Evolutionary conservation across 2,797 vertebrate species (phyloP).

Genomic region (Sus cebifrons): DNA sequence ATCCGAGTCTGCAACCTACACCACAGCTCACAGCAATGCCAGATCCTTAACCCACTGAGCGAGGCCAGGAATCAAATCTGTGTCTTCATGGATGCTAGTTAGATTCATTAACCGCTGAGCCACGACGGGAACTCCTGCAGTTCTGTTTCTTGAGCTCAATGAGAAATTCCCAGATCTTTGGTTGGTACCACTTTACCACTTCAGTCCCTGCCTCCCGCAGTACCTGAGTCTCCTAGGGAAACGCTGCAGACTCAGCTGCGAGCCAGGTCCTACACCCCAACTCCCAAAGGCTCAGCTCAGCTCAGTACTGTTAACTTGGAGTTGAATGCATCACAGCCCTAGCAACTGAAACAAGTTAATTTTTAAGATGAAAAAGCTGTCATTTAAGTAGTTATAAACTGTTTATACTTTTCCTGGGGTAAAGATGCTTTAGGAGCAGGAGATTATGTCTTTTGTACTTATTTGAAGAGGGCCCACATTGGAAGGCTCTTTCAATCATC

Average conservation of each 20-base stretch:
- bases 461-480: background rate
- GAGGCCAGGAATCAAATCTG: too few relatives aligned
- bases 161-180: background rate
- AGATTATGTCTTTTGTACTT: background rate
- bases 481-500: background rate
- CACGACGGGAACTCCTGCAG: too few relatives aligned
- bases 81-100: too few relatives aligned
- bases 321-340: conserved; percentile 31
- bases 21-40: too few relatives aligned
- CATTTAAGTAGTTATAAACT: background rate
- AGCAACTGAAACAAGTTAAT: background rate
- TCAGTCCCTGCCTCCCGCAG: fast-evolving
- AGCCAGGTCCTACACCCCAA: background rate
- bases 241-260: background rate
- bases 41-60: too few relatives aligned
- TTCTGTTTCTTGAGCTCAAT: background rate
- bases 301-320: background rate
- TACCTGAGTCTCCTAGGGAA: background rate
- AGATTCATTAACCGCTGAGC: too few relatives aligned
- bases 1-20: too few relatives aligned
- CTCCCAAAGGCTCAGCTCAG: background rate
- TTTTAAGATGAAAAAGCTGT: background rate
- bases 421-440: background rate
- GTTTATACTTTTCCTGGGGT: background rate
- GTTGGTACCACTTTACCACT: background rate